phyloP scores from a whole-genome alignment of 2,797 vertebrate species.

The Jordanella pulchra region DNA sequence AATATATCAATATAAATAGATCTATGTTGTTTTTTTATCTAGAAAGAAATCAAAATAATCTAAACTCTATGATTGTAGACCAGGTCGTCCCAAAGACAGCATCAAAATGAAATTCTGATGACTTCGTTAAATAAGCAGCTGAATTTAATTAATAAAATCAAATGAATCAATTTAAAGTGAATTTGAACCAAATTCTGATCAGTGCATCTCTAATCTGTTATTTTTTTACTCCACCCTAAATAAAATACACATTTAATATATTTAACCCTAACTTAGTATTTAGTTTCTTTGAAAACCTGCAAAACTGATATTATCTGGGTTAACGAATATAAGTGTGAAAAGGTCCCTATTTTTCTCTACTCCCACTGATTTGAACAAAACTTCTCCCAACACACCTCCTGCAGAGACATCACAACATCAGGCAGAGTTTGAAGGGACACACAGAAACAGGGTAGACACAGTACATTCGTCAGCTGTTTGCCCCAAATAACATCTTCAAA shows the following conservation, averaged over 20 bases:
- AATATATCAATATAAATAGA: neutral
- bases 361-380: slow-evolving; percentile 15
- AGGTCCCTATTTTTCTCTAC: neutral
- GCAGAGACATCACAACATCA: slow-evolving; percentile 73
- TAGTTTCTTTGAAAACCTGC: neutral
- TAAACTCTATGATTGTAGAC: too few species aligned
- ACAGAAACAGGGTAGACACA: slow-evolving; percentile 69
- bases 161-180: neutral
- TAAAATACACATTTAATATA: neutral
- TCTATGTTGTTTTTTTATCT: neutral
- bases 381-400: slow-evolving; percentile 78
- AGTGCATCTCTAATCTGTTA: neutral
- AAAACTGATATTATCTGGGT: neutral
- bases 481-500: slow-evolving; percentile 20
- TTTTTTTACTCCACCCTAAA: neutral
- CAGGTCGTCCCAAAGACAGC: too few species aligned
- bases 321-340: neutral
- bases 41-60: neutral
- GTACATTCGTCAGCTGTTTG: slow-evolving; percentile 51
- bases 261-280: neutral
- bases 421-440: slow-evolving; percentile 65
- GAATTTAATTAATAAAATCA: too few species aligned
- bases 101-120: neutral
- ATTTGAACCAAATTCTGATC: neutral
- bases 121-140: too few species aligned